Evolutionary conservation across 2,888 invertebrate species (phyloP), one percentile per base, ranked within the genome.

Genomic region (Lypha dubia): DNA sequence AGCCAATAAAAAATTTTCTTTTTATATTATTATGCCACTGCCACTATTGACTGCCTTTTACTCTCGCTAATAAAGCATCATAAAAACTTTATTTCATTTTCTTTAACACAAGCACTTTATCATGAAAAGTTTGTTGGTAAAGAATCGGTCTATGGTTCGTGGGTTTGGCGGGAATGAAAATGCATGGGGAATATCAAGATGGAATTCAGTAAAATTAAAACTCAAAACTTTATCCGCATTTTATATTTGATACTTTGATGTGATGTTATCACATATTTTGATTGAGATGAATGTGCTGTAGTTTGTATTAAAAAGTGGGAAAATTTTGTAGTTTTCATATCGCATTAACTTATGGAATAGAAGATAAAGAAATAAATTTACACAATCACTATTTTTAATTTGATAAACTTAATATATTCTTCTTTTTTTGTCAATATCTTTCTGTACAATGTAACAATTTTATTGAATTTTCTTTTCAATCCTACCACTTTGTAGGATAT

Each of bases 71-170:
- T 81, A 86, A 83, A 83, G 75, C 70, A 79, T 70, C 79, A 84
- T 76, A 79, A 76, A 84, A 83, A 86, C 49, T 79, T 84, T 81
- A 79, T 74, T 73, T 86, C 53, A 62, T 84, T 76, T 80, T 76
- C 51, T 77, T 80, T 15, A 68, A 70, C 32, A 67, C 77, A 68
- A 53, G 28, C 65, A 80, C 71, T 83, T 81, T 74, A 83, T 83
- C 74, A 73, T 77, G 60, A 74, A 63, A 65, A 60, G 68, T 68
- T 74, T 35, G 46, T 13, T n/a, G n/a, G n/a, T 17, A 15, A 22
- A 60, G 49, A 53, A 35, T 51, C 13, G 49, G 13, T 17, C 17
- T 46, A 49, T 4, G 60, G 11, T 32, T 8, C 0, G n/a, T 0
- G 51, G 5, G 5, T n/a, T n/a, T 35, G 13, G 22, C 13, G 46